These are phyloP conservation scores for Cheilosia grossa DNA, from an alignment of 2,888 invertebrate species.

Conservation along the genomic window DNA sequence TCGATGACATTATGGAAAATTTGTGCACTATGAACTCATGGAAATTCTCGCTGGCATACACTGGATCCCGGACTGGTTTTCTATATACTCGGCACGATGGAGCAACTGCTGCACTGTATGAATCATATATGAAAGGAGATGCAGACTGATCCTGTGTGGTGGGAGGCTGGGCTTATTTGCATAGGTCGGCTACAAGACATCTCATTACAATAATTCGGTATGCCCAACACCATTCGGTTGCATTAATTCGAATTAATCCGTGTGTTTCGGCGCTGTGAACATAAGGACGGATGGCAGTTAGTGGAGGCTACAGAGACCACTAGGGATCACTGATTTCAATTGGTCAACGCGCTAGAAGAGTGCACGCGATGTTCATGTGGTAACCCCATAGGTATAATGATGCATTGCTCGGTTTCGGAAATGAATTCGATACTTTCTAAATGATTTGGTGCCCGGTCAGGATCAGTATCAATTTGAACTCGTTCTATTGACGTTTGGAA, in stretches of 20 bases:
- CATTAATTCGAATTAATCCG: constrained; percentile 73
- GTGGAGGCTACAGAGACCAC: constrained; percentile 55
- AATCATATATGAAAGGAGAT: constrained; percentile 52
- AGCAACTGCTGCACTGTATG: constrained; percentile 65
- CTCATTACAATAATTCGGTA: constrained; percentile 75
- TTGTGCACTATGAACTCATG: constrained; percentile 75
- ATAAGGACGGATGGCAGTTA: constrained; percentile 53
- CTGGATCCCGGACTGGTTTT: constrained; percentile 47
- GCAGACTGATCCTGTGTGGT: constrained; percentile 50
- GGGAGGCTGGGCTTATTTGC: constrained; percentile 49
- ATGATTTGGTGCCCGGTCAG: too few species aligned
- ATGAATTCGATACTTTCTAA: neutral
- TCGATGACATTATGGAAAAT: constrained; percentile 75
- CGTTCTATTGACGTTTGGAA: too few species aligned
- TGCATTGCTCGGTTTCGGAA: neutral
- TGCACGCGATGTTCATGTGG: neutral
- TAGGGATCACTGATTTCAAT: constrained; percentile 66
- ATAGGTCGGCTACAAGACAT: constrained; percentile 74
- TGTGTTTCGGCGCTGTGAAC: constrained; percentile 36
- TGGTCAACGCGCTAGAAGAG: constrained; percentile 21
- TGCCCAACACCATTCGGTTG: constrained; percentile 68
- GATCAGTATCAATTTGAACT: too few species aligned
- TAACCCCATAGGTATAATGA: neutral
- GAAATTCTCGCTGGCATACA: constrained; percentile 63
- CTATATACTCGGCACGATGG: constrained; percentile 33